These are phyloP conservation scores for Holacanthus passer DNA, from an alignment of 2,113 vertebrate species.

Conservation along the genomic window DNA sequence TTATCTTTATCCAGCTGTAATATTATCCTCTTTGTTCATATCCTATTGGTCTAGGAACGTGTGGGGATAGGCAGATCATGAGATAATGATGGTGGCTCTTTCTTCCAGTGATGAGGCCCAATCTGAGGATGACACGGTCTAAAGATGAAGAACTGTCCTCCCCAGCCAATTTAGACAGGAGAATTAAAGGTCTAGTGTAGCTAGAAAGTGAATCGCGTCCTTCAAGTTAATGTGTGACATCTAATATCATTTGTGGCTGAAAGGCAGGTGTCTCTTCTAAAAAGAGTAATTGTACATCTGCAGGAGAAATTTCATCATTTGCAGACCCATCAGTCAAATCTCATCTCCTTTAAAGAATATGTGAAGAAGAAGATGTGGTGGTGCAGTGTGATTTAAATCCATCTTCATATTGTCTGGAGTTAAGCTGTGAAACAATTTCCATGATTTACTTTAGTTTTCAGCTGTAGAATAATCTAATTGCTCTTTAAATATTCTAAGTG, in stretches of 20 bases:
- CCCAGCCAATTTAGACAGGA: constrained; percentile 73
- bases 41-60: constrained; percentile 60
- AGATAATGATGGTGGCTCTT: constrained; percentile 75
- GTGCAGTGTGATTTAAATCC: constrained; percentile 19
- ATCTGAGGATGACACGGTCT: constrained; percentile 80
- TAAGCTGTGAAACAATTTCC: not conserved
- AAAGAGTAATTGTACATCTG: constrained; percentile 57
- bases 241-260: constrained; percentile 74
- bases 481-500: constrained; percentile 30
- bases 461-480: constrained; percentile 28
- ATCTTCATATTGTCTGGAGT: constrained; percentile 30
- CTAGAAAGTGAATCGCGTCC: constrained; percentile 63
- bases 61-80: constrained; percentile 69
- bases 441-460: constrained; percentile 12
- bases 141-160: constrained; percentile 81
- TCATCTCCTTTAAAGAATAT: constrained; percentile 37
- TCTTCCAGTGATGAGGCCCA: constrained; percentile 81
- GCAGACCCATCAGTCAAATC: constrained; percentile 56
- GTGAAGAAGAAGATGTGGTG: not conserved
- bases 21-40: constrained; percentile 73
- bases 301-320: constrained; percentile 59
- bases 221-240: constrained; percentile 70
- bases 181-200: constrained; percentile 68
- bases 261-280: constrained; percentile 65
- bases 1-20: constrained; percentile 71